Evolutionary conservation across 2,797 vertebrate genomes (phyloP).

Genomic region (Phrynocephalus forsythii): DNA sequence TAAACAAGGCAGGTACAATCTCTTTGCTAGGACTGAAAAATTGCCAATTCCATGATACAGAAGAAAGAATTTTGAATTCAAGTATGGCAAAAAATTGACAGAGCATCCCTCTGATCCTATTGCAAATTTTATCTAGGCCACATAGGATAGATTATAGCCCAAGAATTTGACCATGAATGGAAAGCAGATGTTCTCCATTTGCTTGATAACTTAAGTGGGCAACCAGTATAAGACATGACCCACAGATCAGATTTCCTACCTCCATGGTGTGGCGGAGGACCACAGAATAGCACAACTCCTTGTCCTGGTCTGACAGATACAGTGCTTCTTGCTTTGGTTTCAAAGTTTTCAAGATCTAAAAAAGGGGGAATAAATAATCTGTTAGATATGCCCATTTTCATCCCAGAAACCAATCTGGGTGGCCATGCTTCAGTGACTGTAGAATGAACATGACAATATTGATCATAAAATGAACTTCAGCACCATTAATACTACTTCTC

Average conservation of each 20-base stretch:
- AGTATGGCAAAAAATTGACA: not conserved
- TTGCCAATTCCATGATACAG: not conserved
- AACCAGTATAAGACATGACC: not conserved
- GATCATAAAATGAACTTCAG: not conserved
- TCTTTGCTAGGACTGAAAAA: not conserved
- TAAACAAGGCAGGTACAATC: not conserved
- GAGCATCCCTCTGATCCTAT: not conserved
- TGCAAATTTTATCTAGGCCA: no score
- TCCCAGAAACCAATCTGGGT: accelerated
- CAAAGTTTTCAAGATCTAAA: conserved; percentile 77
- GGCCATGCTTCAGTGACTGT: accelerated
- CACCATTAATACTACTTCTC: no score
- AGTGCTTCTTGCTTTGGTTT: conserved; percentile 66
- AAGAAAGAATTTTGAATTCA: not conserved
- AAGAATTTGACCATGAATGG: not conserved
- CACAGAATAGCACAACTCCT: conserved; percentile 79
- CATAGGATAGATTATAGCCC: not conserved
- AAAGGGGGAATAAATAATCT: conserved; percentile 40
- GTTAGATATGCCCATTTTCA: not conserved
- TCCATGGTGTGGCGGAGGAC: conserved; percentile 73
- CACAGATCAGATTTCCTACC: conserved; percentile 52
- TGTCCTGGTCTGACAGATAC: conserved; percentile 80
- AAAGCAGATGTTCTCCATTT: not conserved
- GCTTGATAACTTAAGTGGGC: not conserved
- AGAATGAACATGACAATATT: accelerated